phyloP scores from a whole-genome alignment of 2,888 invertebrate species.

The Rapana venosa region DNA sequence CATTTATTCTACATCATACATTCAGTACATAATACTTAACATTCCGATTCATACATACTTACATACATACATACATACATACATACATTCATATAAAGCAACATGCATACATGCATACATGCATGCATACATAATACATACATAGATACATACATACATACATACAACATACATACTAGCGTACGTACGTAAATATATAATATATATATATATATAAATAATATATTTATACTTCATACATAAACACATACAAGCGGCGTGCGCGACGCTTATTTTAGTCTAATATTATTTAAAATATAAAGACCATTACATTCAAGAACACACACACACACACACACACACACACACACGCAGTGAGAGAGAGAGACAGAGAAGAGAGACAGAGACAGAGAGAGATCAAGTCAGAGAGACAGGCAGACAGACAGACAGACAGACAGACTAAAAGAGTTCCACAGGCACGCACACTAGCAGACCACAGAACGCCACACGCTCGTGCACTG shows the following conservation, averaged over 20 bases:
- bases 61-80: neutral
- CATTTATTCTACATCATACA: no score
- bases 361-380: no score
- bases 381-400: no score
- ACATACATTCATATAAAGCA: neutral
- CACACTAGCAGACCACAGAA: neutral
- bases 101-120: neutral
- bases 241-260: neutral
- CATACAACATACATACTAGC: neutral
- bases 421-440: slow-evolving; percentile 6
- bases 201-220: no score
- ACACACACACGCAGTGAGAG: no score
- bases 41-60: no score
- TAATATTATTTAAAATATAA: no score
- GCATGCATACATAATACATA: neutral
- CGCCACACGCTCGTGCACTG: neutral
- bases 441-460: neutral
- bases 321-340: no score
- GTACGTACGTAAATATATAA: neutral
- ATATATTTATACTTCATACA: neutral
- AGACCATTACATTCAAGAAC: no score
- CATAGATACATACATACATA: neutral
- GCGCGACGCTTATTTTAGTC: no score
- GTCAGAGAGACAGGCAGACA: neutral
- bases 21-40: no score